A percentile compares a stretch with the other conserved stretches of the same genome.
Evolutionary conservation across 1,140 invertebrate species (phyloP).

Genomic region (Radopholus similis): DNA sequence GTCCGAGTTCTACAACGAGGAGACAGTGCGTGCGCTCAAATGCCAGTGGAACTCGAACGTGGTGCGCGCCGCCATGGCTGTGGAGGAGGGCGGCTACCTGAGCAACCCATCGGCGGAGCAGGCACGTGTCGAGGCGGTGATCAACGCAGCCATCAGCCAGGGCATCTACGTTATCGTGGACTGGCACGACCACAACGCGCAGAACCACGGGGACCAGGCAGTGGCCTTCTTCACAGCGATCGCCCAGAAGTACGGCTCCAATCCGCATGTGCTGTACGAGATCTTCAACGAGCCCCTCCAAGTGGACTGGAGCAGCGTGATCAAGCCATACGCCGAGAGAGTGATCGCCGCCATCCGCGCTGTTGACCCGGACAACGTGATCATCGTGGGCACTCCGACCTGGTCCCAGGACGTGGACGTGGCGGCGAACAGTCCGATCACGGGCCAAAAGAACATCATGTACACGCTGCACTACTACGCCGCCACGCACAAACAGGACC

Average conservation of each 20-base stretch:
- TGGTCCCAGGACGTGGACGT: conserved; percentile 22
- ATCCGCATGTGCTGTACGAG: conserved; percentile 13
- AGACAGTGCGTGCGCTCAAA: conserved; percentile 9
- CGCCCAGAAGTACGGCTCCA: neutral
- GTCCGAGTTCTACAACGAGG: conserved; percentile 5
- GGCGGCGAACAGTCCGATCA: conserved; percentile 13
- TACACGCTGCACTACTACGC: conserved; percentile 25
- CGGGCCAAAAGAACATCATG: conserved; percentile 19
- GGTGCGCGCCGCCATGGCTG: conserved; percentile 13
- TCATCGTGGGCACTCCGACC: conserved; percentile 27
- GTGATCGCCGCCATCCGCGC: conserved; percentile 19
- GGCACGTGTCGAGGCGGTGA: conserved; percentile 5
- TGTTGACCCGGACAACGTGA: conserved; percentile 24
- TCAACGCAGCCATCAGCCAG: conserved; percentile 17
- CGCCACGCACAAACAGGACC: conserved; percentile 5
- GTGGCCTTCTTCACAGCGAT: neutral
- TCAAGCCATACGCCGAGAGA: neutral
- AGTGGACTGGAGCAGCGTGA: neutral
- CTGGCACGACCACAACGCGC: conserved; percentile 21
- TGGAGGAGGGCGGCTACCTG: conserved; percentile 19
- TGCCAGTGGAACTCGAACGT: conserved; percentile 2
- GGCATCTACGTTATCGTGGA: no score
- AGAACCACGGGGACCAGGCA: conserved; percentile 10
- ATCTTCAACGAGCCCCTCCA: conserved; percentile 15
- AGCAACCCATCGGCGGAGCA: conserved; percentile 2